phyloP scores from a whole-genome alignment of 2,113 vertebrate species.

The Megaleporinus macrocephalus region DNA sequence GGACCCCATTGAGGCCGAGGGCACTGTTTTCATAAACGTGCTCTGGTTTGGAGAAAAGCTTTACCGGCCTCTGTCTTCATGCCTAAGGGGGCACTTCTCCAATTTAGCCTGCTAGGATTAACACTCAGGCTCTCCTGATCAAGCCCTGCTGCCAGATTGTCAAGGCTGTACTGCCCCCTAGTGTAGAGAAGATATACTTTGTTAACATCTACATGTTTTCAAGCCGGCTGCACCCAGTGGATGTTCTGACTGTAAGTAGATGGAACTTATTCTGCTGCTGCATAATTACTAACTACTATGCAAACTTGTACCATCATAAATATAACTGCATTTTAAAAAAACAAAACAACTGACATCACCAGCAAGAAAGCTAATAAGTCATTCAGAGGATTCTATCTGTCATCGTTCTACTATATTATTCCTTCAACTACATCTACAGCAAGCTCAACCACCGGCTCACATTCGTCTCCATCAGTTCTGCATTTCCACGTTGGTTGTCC shows the following conservation, averaged over 20 bases:
- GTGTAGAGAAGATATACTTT: constrained; percentile 40
- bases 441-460: background rate
- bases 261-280: background rate
- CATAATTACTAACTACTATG: background rate
- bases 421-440: background rate
- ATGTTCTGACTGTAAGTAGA: background rate
- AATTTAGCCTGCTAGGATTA: background rate
- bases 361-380: constrained; percentile 5
- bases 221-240: background rate
- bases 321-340: background rate
- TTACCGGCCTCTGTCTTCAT: background rate
- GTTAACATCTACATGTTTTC: too few relatives aligned
- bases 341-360: background rate
- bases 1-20: background rate
- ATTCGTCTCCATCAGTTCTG: background rate
- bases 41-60: background rate
- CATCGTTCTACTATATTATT: background rate
- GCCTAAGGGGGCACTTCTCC: background rate
- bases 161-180: constrained; percentile 59
- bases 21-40: background rate
- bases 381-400: background rate
- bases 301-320: background rate
- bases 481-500: background rate
- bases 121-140: background rate
- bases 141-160: background rate